These are phyloP conservation scores for Labeo rohita DNA, from an alignment of 2,113 vertebrate genomes.

Conservation along the genomic window DNA sequence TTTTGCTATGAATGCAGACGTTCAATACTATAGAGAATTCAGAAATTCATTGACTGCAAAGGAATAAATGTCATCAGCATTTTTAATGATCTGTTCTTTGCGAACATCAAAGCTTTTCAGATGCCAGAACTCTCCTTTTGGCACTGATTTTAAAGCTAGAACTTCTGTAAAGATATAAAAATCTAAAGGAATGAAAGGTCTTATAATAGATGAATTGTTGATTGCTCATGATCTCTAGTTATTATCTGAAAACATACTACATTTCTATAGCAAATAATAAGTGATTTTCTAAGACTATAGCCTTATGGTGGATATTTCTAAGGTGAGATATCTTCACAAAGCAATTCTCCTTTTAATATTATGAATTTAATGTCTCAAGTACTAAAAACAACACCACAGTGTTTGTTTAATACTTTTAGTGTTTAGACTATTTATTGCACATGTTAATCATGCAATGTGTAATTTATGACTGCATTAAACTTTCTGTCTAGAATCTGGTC, in stretches of 20 bases:
- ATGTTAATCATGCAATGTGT: too few relatives aligned
- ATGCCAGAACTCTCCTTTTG: not conserved
- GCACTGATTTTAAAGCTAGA: not conserved
- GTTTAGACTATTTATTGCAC: too few relatives aligned
- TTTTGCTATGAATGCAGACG: conserved; percentile 7
- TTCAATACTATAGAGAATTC: not conserved
- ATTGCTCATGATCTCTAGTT: not conserved
- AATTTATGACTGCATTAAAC: too few relatives aligned
- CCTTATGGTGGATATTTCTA: too few relatives aligned
- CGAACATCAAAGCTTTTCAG: not conserved
- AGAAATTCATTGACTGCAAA: not conserved
- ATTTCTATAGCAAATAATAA: not conserved
- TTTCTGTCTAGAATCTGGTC: too few relatives aligned
- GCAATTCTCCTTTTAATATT: too few relatives aligned
- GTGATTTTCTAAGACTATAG: not conserved
- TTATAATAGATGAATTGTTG: conserved; percentile 39
- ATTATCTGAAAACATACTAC: not conserved
- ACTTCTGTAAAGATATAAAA: not conserved
- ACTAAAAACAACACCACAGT: too few relatives aligned
- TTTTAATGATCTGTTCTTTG: not conserved
- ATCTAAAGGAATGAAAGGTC: not conserved
- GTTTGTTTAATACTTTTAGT: too few relatives aligned
- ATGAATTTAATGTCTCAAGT: too few relatives aligned
- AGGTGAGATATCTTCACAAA: too few relatives aligned
- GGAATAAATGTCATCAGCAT: not conserved